These are phyloP conservation scores for Nebria salina DNA, from an alignment of 2,888 invertebrate genomes.

Conservation along the genomic window DNA sequence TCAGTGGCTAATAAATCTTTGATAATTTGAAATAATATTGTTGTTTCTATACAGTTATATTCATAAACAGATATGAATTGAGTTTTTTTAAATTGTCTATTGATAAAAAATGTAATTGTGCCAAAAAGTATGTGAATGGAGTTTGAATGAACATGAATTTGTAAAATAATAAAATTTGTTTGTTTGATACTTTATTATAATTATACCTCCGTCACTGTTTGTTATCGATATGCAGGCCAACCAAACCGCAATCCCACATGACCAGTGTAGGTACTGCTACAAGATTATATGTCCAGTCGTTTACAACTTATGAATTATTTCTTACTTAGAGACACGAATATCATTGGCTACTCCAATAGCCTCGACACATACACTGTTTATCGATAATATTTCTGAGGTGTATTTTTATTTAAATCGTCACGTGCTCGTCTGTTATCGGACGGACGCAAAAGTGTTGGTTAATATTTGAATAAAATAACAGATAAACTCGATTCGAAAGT, in stretches of 20 bases:
- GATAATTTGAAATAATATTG: too few species aligned
- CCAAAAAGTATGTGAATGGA: too few species aligned
- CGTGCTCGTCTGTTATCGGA: not conserved
- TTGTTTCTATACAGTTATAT: too few species aligned
- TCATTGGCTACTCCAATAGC: not conserved
- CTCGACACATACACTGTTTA: not conserved
- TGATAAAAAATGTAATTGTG: too few species aligned
- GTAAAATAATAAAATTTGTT: too few species aligned
- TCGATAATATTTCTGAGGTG: not conserved
- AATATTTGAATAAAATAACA: not conserved
- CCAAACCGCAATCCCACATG: not conserved
- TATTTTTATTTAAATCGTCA: not conserved
- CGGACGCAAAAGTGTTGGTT: not conserved
- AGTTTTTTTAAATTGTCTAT: too few species aligned
- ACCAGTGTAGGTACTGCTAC: not conserved
- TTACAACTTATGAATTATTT: not conserved
- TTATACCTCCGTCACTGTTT: not conserved
- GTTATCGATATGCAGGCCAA: not conserved
- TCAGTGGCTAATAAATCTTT: too few species aligned
- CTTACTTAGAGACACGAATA: not conserved
- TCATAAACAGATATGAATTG: too few species aligned
- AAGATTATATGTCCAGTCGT: not conserved
- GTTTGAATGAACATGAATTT: too few species aligned
- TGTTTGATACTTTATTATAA: not conserved
- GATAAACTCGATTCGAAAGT: not conserved